Conservation (phyloP, 2,797 vertebrate genomes). For the Geotrypetes seraphini region DNA sequence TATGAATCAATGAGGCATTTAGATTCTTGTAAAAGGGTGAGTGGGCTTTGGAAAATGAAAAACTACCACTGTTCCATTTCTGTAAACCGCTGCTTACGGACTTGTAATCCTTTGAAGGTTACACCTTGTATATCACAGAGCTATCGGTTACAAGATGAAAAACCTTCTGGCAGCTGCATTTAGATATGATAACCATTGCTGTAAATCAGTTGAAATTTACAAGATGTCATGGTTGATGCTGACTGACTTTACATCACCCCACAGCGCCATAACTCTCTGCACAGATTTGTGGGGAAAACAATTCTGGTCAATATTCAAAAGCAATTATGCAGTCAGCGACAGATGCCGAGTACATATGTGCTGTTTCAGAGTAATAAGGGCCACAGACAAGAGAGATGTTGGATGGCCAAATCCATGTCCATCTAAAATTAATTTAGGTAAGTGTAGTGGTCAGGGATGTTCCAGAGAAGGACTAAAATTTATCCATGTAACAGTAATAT, state of each 20-base stretch:
- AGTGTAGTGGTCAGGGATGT: no score
- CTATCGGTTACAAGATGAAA: slow-evolving; percentile 26
- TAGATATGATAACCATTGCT: slow-evolving; percentile 21
- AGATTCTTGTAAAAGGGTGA: slow-evolving; percentile 57
- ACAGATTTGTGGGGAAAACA: no score
- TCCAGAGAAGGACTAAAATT: no score
- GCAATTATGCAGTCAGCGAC: no score
- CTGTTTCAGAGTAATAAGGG: no score
- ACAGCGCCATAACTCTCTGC: slow-evolving; percentile 1
- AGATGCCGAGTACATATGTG: no score
- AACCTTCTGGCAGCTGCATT: slow-evolving; percentile 24
- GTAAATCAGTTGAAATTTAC: slow-evolving; percentile 26
- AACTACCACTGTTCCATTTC: slow-evolving; percentile 45
- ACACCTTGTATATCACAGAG: slow-evolving; percentile 16
- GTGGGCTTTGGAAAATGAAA: slow-evolving; percentile 60
- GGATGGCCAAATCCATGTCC: no score
- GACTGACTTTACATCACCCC: slow-evolving; percentile 10
- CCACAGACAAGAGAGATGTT: no score
- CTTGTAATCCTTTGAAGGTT: slow-evolving; percentile 22
- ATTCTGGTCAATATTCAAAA: no score
- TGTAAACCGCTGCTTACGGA: slow-evolving; percentile 33
- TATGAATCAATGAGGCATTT: slow-evolving; percentile 71
- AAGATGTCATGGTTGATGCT: slow-evolving; percentile 15
- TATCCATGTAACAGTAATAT: no score
- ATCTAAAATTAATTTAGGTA: no score